phyloP scores from a whole-genome alignment of 2,888 invertebrate species.

The Trichacis sp. region DNA sequence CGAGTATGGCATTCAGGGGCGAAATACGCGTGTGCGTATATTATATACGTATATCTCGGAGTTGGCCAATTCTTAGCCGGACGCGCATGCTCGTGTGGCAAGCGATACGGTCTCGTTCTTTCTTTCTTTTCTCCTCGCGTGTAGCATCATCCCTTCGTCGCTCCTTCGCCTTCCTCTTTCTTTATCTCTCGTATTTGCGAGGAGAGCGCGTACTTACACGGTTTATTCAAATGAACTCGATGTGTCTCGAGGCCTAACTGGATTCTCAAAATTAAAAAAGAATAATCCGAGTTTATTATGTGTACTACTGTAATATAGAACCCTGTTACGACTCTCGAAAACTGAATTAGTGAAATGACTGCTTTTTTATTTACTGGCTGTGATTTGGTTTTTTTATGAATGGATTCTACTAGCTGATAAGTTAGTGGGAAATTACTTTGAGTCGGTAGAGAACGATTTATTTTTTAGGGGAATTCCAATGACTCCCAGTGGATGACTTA shows the following conservation, averaged over 20 bases:
- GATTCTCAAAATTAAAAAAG: slow-evolving; percentile 64
- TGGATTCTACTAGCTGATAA: too few species aligned
- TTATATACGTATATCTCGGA: slow-evolving; percentile 30
- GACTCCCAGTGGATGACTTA: too few species aligned
- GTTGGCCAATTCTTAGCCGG: slow-evolving; percentile 35
- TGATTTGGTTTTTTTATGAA: too few species aligned
- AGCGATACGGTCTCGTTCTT: slow-evolving; percentile 39
- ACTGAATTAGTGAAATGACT: too few species aligned
- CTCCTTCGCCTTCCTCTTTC: slow-evolving; percentile 19
- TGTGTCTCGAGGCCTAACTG: slow-evolving; percentile 61
- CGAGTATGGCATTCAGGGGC: not conserved
- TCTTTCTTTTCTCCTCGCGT: slow-evolving; percentile 30
- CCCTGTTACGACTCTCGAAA: too few species aligned
- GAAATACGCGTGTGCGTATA: too few species aligned
- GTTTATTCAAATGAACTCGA: slow-evolving; percentile 65
- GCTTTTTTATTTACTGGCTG: too few species aligned
- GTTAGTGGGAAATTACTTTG: too few species aligned
- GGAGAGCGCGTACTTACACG: slow-evolving; percentile 61
- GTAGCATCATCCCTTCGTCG: slow-evolving; percentile 34
- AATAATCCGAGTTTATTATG: slow-evolving; percentile 34
- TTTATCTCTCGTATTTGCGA: slow-evolving; percentile 44
- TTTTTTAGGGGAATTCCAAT: too few species aligned
- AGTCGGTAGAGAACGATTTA: too few species aligned
- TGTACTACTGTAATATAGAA: slow-evolving; percentile 1
- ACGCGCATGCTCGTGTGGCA: slow-evolving; percentile 37